Base-by-base conservation (phyloP, 2,888 invertebrate species). In the Anorthoa munda region DNA sequence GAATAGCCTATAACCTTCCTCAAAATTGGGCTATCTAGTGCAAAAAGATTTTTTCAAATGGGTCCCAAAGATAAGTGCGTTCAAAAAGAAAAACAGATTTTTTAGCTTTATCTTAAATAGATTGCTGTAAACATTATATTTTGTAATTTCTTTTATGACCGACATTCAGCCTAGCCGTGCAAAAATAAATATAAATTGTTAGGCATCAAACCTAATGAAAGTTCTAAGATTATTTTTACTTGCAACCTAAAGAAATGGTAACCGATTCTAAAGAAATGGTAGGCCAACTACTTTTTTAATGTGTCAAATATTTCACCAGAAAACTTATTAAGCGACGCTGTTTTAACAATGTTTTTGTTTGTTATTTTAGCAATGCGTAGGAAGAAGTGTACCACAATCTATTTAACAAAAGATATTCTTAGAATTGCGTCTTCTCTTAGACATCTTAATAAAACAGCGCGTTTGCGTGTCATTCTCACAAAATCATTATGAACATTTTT, bases 291-390 rank as follows among this genome's bases (percentile, higher is more conserved):
- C n/a, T 58, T 58, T 39, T 7, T 39, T 21, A 18, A 69, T 17
- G 5, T 17, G 21, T 31, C 23, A 13, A 64, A 45, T 26, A 5
- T 21, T 66, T 48, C 18, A 55, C 23, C 60, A 50, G 45, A 56
- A 70, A 46, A n/a, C n/a, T 51, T 76, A 31, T 26, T 21, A 48
- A 39, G 26, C 26, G 39, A 46, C 31, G 56, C 45, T 21, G 23
- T 60, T 76, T 66, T 53, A 63, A 63, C 45, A 60, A 31, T 65
- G 45, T 51, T 51, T 46, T 60, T 65, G 13, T 50, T 69, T 15
- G 7, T 56, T 39, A 21, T 12, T 5, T 66, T 15, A 51, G 13
- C 4, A 31, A 46, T 0, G 51, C 45, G 51, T 65, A 23, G 51
- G 23, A n/a, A 50, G n/a, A 58, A 21, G 13, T 26, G n/a, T 71